These are phyloP conservation scores for Drosophila bifasciata DNA, from an alignment of 1,140 invertebrate species.

Conservation along the genomic window DNA sequence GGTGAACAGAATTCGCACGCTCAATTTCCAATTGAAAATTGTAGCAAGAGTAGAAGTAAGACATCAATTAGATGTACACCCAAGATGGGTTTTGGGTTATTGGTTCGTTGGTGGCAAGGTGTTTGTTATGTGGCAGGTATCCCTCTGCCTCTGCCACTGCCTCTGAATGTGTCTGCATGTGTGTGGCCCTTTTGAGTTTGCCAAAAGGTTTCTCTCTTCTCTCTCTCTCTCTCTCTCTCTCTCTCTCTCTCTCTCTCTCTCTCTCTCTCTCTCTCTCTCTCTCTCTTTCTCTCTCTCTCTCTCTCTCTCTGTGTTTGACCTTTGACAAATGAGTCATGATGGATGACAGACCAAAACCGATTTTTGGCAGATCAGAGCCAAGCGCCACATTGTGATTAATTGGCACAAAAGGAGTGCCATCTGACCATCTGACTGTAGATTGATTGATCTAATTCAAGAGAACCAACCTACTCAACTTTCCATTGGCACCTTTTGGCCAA, in stretches of 20 bases:
- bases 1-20: constrained; percentile 75
- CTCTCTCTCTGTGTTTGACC: too few species aligned
- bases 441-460: too few species aligned
- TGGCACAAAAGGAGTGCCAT: constrained; percentile 18
- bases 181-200: constrained; percentile 56
- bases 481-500: too few species aligned
- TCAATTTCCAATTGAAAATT: constrained; percentile 80
- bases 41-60: constrained; percentile 59
- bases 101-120: constrained; percentile 35
- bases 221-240: too few species aligned
- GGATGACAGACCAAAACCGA: constrained; percentile 36
- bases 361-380: constrained; percentile 48
- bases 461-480: too few species aligned
- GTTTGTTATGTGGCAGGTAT: constrained; percentile 42
- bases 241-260: too few species aligned
- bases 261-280: too few species aligned
- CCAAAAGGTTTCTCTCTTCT: constrained; percentile 15
- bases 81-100: constrained; percentile 1
- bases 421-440: too few species aligned
- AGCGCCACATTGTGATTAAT: constrained; percentile 74
- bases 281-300: too few species aligned
- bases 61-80: constrained; percentile 62
- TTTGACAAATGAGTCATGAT: constrained; percentile 75
- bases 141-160: too few species aligned
- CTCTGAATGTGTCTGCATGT: constrained; percentile 21